Evolutionary conservation across 1,140 invertebrate genomes (phyloP).

Genomic region (Eubasilissa regina): DNA sequence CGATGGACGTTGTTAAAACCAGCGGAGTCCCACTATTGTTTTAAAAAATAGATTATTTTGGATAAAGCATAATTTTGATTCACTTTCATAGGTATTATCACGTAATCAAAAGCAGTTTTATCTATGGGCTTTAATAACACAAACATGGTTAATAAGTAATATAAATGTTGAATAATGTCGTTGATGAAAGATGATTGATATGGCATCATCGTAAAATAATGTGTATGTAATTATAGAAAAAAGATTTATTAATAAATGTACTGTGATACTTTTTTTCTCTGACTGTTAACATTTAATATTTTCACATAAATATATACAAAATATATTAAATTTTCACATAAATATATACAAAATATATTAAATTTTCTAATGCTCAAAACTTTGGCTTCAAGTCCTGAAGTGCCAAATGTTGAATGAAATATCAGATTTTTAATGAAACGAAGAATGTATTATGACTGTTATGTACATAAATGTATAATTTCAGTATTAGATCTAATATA

Average conservation of each 20-base stretch:
- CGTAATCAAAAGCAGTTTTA: background rate
- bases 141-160: background rate
- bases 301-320: slow-evolving; percentile 46
- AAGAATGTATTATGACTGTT: slow-evolving; percentile 37
- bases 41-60: no score
- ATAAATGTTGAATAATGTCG: background rate
- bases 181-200: slow-evolving; percentile 54
- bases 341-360: slow-evolving; percentile 45
- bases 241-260: slow-evolving; percentile 59
- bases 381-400: slow-evolving; percentile 43
- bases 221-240: slow-evolving; percentile 44
- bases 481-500: slow-evolving; percentile 34
- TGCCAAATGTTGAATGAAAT: slow-evolving; percentile 46
- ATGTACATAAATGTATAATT: slow-evolving; percentile 45
- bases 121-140: slow-evolving; percentile 21
- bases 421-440: slow-evolving; percentile 43
- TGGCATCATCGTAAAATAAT: slow-evolving; percentile 56
- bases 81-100: no score
- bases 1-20: no score
- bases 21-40: no score
- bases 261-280: slow-evolving; percentile 60
- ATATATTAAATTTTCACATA: slow-evolving; percentile 47
- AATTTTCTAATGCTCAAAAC: slow-evolving; percentile 53
- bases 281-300: slow-evolving; percentile 56
- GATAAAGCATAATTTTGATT: no score